Conservation (phyloP, 2,888 invertebrate genomes). For the Eristalinus sepulchralis region DNA sequence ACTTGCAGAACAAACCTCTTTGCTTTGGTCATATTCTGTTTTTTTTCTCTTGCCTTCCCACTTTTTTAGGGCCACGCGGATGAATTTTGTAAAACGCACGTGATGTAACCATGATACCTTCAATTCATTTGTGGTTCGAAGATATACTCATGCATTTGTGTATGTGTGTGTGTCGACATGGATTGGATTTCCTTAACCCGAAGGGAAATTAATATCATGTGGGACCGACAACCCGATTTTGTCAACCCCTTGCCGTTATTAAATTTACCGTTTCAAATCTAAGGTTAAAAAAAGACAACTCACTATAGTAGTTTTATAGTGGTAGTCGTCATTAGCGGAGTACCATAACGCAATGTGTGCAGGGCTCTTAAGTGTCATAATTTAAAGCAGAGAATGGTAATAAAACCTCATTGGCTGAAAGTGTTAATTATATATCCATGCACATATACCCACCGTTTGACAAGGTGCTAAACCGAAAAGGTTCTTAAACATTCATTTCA, state of each 20-base stretch:
- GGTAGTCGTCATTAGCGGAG: background rate
- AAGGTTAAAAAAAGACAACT: background rate
- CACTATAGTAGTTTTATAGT: background rate
- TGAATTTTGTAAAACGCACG: conserved; percentile 15
- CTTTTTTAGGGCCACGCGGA: background rate
- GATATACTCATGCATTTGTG: no score
- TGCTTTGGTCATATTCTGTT: background rate
- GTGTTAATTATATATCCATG: background rate
- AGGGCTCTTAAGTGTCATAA: background rate
- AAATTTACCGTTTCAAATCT: background rate
- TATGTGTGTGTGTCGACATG: background rate
- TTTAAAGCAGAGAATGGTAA: background rate
- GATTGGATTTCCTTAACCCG: background rate
- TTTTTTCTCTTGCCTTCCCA: background rate
- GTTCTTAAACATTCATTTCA: background rate
- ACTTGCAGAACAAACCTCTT: background rate
- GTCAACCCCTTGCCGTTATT: background rate
- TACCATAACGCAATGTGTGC: background rate
- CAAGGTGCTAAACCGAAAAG: background rate
- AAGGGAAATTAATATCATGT: conserved; percentile 3
- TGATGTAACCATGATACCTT: conserved; percentile 21
- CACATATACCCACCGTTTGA: background rate
- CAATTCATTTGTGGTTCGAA: background rate
- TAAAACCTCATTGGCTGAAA: background rate
- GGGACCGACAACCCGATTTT: background rate